Evolutionary conservation across 2,888 invertebrate species (phyloP).

Genomic region (Leptinotarsa juncta): DNA sequence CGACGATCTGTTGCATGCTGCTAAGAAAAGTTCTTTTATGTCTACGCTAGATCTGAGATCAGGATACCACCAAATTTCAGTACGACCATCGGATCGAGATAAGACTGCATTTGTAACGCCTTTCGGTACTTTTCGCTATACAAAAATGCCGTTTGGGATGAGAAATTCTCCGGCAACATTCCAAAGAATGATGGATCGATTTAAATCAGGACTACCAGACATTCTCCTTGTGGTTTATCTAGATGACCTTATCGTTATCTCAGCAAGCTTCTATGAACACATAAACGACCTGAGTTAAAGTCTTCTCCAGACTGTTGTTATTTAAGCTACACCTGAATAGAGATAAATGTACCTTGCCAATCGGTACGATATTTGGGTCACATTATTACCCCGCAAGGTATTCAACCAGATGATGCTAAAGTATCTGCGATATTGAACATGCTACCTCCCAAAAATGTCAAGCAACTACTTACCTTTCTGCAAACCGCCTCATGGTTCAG

Average conservation of each 20-base stretch:
- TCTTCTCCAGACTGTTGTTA: constrained; percentile 39
- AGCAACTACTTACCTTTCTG: constrained; percentile 43
- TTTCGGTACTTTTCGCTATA: constrained; percentile 47
- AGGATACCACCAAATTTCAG: constrained; percentile 27
- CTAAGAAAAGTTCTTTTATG: constrained; percentile 33
- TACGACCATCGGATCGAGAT: constrained; percentile 28
- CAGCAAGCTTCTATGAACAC: constrained; percentile 44
- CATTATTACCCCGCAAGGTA: constrained; percentile 38
- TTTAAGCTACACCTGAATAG: constrained; percentile 45
- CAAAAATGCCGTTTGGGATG: constrained; percentile 49
- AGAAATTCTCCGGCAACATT: constrained; percentile 51
- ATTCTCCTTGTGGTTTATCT: constrained; percentile 47
- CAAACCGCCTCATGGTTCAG: constrained; percentile 46
- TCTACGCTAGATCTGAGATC: constrained; percentile 33
- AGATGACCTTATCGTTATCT: constrained; percentile 51
- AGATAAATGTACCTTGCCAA: constrained; percentile 42
- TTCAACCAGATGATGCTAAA: constrained; percentile 39
- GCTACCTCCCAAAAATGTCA: constrained; percentile 41
- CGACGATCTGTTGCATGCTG: constrained; percentile 44
- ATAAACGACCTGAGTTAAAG: constrained; percentile 37
- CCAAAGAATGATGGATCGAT: constrained; percentile 48
- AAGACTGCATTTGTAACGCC: constrained; percentile 50
- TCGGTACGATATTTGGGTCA: constrained; percentile 47
- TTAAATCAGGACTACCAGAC: constrained; percentile 42
- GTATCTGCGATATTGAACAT: constrained; percentile 40